Conservation (phyloP, 1,140 invertebrate genomes). For the Brachystomella parvula region DNA sequence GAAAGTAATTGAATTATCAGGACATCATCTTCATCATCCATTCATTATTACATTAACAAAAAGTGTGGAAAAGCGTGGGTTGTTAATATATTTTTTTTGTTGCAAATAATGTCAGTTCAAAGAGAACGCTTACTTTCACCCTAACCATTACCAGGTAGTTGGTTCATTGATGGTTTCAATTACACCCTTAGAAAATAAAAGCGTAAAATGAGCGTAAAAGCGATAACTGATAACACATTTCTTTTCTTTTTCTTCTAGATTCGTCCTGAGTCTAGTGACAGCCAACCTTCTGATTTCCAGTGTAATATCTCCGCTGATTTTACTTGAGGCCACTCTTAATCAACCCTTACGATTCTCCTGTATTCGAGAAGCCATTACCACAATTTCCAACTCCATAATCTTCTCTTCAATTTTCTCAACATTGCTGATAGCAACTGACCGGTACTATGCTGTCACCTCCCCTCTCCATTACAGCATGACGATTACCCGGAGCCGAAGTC, state of each 20-base stretch:
- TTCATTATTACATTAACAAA: no score
- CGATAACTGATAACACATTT: no score
- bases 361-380: slow-evolving; percentile 45
- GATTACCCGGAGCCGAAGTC: slow-evolving; percentile 46
- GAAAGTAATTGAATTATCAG: no score
- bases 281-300: slow-evolving; percentile 49
- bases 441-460: slow-evolving; percentile 50
- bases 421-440: slow-evolving; percentile 49
- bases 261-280: slow-evolving; percentile 51
- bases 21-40: no score
- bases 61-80: no score
- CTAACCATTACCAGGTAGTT: no score
- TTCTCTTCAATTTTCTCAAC: slow-evolving; percentile 46
- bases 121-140: no score
- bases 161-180: no score
- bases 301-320: slow-evolving; percentile 47
- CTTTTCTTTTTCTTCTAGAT: slow-evolving; percentile 40
- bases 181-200: no score
- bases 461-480: slow-evolving; percentile 51
- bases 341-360: slow-evolving; percentile 43
- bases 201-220: no score
- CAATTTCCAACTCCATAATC: slow-evolving; percentile 42
- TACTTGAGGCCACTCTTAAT: slow-evolving; percentile 41
- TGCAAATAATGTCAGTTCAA: no score
- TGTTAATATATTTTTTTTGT: no score